These are phyloP conservation scores for Littorina saxatilis DNA, from an alignment of 1,140 invertebrate species.

Conservation along the genomic window DNA sequence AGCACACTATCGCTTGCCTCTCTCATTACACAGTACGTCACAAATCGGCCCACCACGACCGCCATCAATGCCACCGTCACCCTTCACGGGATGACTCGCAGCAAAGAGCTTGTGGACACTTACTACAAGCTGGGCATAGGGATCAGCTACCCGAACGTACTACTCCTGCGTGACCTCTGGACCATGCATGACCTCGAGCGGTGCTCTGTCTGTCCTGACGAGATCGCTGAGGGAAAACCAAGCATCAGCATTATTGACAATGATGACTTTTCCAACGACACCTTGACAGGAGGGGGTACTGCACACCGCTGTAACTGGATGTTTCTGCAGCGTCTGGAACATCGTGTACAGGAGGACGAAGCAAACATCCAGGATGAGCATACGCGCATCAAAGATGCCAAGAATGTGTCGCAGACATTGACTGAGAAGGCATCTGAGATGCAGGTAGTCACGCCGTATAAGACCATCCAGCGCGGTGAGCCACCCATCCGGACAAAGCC, in stretches of 20 bases:
- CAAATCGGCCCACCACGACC: background rate
- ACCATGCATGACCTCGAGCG: background rate
- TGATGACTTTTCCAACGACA: slow-evolving; percentile 7
- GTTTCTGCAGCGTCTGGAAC: background rate
- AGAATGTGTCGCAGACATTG: background rate
- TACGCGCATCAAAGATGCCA: background rate
- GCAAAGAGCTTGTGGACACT: slow-evolving; percentile 2
- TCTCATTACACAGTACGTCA: slow-evolving; percentile 9
- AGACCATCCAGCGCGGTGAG: slow-evolving; percentile 8
- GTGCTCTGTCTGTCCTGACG: background rate
- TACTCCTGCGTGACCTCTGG: background rate
- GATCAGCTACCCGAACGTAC: slow-evolving; percentile 8
- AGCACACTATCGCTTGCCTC: background rate
- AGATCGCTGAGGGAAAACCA: background rate
- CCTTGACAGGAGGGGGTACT: background rate
- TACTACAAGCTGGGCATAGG: background rate
- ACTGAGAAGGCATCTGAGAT: background rate
- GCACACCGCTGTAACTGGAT: background rate
- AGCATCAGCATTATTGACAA: slow-evolving; percentile 8
- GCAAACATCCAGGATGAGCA: background rate
- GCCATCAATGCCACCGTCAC: background rate
- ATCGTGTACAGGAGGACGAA: background rate
- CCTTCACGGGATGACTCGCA: background rate
- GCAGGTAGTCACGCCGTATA: slow-evolving; percentile 9
- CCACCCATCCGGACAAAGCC: background rate